Base-by-base conservation (phyloP, 1,140 invertebrate species). In the Aphaenogaster rudis region DNA sequence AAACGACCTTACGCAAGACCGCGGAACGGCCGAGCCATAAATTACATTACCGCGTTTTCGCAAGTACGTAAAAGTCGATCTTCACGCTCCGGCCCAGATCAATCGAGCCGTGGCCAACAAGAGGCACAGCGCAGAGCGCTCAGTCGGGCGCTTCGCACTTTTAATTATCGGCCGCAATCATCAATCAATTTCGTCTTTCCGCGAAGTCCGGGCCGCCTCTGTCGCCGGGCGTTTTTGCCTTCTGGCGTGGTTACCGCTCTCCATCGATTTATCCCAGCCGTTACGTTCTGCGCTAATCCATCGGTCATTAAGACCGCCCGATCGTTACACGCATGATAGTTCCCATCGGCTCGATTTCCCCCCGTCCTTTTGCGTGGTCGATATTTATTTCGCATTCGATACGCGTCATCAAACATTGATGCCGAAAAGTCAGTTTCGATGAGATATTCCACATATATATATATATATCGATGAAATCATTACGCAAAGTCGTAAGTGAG, bases 111-210 rank as follows among this genome's bases (percentile, higher is more conserved):
- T 78, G 76, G 63, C 59, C 36, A 50, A 57, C 84, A 63, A 39
- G 64, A 76, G 61, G 76, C 80, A 72, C 50, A 79, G 3, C 39
- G 39, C n/a, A 21, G 54, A 28, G 9, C 69, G 48, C 72, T 15
- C 57, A 52, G 54, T 15, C 59, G 54, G 54, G 64, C 57, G 67
- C 57, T 39, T 67, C 54, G 66, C 48, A 72, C 87, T 90, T 91
- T 93, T 93, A 92, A 93, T 93, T 93, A 92, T 92, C 86, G 67
- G 88, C 66, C 77, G 81, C 74, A 89, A 90, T 93, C 92, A 93
- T 93, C 92, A 93, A 93, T 93, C 92, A 93, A 92, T 86, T 91
- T 64, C 91, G 67, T 87, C 80, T 82, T 89, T 85, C 79, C 77
- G 72, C 59, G 54, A 90, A 81, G 84, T n/a, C 85, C 54, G 39